Percentiles rank a stretch among this genome's conserved stretches.
Evolutionary conservation across 64 coral and sea anemone species (phyloP).

Genomic region (Orbicella faveolata): DNA sequence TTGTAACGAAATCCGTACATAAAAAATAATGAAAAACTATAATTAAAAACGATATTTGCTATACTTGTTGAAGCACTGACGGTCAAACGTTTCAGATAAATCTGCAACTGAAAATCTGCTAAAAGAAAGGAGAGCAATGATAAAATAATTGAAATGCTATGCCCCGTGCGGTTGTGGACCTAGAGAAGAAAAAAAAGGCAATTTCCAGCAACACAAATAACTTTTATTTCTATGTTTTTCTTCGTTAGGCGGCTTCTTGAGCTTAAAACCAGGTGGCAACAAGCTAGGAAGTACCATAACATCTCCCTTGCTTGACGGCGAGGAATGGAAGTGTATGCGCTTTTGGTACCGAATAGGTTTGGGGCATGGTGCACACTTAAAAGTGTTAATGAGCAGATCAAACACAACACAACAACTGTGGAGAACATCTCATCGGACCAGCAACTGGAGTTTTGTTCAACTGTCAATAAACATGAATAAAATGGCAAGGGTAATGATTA

Average conservation of each 20-base stretch:
- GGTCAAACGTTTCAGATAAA: no score
- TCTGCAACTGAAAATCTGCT: no score
- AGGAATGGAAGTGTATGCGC: conserved; percentile 14
- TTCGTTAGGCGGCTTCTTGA: background rate
- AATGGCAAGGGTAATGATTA: background rate
- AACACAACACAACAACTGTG: background rate
- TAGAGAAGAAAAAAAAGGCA: no score
- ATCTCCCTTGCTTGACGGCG: background rate
- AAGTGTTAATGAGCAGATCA: background rate
- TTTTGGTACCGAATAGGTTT: conserved; percentile 16
- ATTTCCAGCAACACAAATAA: no score
- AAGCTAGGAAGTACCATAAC: background rate
- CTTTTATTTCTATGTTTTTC: background rate
- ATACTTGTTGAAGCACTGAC: no score
- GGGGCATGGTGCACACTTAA: background rate
- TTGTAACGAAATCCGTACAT: no score
- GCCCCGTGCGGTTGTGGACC: no score
- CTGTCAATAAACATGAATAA: background rate
- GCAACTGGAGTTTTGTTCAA: conserved; percentile 2
- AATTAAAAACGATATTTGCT: no score
- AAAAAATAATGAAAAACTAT: no score
- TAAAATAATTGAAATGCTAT: no score
- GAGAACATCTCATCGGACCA: background rate
- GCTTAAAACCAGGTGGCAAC: background rate
- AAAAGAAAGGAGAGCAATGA: no score